Evolutionary conservation across 2,888 invertebrate genomes (phyloP).

Genomic region (Lycaena phlaeas): DNA sequence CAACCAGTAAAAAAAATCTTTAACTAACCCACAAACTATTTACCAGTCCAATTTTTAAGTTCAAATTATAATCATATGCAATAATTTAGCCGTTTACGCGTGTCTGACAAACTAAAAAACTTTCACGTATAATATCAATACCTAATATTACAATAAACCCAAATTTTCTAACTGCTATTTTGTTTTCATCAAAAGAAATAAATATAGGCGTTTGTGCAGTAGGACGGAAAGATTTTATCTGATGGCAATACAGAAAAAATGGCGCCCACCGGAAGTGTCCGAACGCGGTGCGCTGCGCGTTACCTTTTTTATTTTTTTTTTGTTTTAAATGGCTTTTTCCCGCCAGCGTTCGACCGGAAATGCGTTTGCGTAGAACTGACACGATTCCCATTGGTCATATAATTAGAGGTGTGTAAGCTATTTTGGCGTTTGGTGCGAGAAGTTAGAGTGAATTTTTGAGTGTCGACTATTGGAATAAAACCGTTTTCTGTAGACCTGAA

Average conservation of each 20-base stretch:
- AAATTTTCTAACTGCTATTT: neutral
- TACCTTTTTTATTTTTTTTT: conserved; percentile 67
- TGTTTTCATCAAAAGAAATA: conserved; percentile 39
- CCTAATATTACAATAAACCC: conserved; percentile 7
- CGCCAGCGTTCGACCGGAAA: conserved; percentile 69
- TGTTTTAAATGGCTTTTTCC: conserved; percentile 74
- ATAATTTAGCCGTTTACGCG: too few relatives aligned
- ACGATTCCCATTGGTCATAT: conserved; percentile 48
- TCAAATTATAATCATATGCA: too few relatives aligned
- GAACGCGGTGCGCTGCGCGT: conserved; percentile 66
- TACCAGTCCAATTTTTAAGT: too few relatives aligned
- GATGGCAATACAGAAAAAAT: conserved; percentile 74
- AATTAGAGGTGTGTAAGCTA: conserved; percentile 42
- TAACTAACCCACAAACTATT: too few relatives aligned
- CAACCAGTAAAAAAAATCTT: too few relatives aligned
- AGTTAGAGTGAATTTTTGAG: conserved; percentile 38
- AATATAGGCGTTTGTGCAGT: conserved; percentile 63
- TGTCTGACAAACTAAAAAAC: too few relatives aligned
- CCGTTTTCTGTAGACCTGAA: conserved; percentile 38
- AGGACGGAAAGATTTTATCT: conserved; percentile 73
- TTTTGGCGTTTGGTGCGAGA: conserved; percentile 40
- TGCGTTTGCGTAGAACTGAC: conserved; percentile 69
- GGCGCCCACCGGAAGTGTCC: conserved; percentile 74
- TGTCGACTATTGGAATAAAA: conserved; percentile 24
- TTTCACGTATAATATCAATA: too few relatives aligned